These are phyloP conservation scores for Dicyema japonicum DNA, from an alignment of 1,140 invertebrate genomes.

Conservation along the genomic window DNA sequence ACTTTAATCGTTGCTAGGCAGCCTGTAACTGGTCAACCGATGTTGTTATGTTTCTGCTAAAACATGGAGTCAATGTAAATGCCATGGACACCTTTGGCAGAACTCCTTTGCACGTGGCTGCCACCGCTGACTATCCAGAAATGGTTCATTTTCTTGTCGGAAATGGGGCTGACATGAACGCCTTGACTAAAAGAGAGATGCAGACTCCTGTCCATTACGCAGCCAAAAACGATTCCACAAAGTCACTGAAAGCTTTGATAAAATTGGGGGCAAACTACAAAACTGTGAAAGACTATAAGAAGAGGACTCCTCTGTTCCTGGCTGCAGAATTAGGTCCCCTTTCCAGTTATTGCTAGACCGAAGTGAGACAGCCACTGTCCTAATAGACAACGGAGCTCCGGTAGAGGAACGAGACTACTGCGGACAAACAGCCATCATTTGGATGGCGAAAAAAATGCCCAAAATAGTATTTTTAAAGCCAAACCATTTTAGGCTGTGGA, in stretches of 20 bases:
- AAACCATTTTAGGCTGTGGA: conserved; percentile 9
- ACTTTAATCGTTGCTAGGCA: conserved; percentile 6
- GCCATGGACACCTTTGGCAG: conserved; percentile 9
- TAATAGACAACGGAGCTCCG: conserved; percentile 10
- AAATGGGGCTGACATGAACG: conserved; percentile 11
- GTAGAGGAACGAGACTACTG: conserved; percentile 8
- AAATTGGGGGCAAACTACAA: conserved; percentile 9
- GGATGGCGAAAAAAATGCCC: conserved; percentile 12
- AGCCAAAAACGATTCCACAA: conserved; percentile 11
- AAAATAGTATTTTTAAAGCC: not conserved
- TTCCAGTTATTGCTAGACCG: conserved; percentile 8
- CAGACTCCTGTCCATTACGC: conserved; percentile 16
- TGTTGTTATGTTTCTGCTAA: conserved; percentile 11
- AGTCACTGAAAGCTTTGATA: conserved; percentile 10
- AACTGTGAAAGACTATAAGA: conserved; percentile 10
- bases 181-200: conserved; percentile 8
- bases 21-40: conserved; percentile 11
- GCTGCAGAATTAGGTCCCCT: conserved; percentile 12
- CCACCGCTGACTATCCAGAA: conserved; percentile 12
- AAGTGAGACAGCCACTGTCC: conserved; percentile 11
- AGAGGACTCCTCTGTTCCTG: conserved; percentile 11
- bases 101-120: conserved; percentile 14
- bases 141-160: conserved; percentile 11
- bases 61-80: conserved; percentile 10
- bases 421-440: conserved; percentile 9